phyloP scores from a whole-genome alignment of 2,113 vertebrate genomes.

The Pelvicachromis taeniatus region DNA sequence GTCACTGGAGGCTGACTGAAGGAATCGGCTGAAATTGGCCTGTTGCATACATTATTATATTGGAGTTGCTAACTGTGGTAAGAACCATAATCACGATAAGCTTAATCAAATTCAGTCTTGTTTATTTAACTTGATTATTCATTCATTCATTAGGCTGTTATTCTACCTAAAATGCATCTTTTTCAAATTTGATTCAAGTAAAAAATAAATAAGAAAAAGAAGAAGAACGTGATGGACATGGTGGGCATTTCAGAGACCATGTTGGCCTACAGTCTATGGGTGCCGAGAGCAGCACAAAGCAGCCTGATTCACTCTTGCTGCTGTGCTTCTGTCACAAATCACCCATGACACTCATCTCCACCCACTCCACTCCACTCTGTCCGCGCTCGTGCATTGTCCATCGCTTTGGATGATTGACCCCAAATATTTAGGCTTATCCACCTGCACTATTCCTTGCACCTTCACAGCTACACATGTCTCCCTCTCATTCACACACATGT shows the following conservation, averaged over 20 bases:
- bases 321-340: not conserved
- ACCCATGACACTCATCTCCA: not conserved
- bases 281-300: not conserved
- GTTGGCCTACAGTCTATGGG: not conserved
- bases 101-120: not conserved
- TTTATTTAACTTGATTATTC: not conserved
- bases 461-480: not conserved
- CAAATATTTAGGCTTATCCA: not conserved
- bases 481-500: not conserved
- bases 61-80: not conserved
- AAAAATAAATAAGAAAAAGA: not conserved
- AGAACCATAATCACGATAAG: not conserved
- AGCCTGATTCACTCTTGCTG: not conserved
- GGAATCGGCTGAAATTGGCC: not conserved
- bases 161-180: not conserved
- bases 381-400: no score
- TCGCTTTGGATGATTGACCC: not conserved
- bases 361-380: no score
- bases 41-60: not conserved
- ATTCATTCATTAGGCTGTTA: not conserved
- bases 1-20: not conserved
- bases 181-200: not conserved
- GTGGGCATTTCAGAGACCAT: no score
- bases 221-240: accelerated
- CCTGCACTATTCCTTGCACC: not conserved